Evolutionary conservation across 2,113 vertebrate genomes (phyloP).

Genomic region (Coreoperca whiteheadi): DNA sequence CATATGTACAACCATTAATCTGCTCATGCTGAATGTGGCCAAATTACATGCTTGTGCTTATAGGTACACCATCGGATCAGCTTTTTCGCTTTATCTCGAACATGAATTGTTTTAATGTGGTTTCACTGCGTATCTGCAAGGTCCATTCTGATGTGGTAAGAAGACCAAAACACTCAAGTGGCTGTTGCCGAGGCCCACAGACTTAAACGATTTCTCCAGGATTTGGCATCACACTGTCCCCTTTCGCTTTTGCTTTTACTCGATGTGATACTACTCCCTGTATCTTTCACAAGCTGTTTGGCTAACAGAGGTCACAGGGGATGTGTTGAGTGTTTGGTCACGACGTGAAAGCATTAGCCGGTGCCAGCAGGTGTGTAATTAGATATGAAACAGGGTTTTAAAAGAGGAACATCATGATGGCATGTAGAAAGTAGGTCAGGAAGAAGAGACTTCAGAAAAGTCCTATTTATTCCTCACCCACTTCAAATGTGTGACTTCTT

Average conservation of each 20-base stretch:
- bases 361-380: conserved; percentile 79
- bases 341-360: conserved; percentile 67
- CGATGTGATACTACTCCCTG: conserved; percentile 53
- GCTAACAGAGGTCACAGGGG: conserved; percentile 71
- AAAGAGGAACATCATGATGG: conserved; percentile 56
- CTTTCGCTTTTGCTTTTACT: conserved; percentile 49
- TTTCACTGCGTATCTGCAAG: conserved; percentile 15
- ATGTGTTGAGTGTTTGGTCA: conserved; percentile 68
- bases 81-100: conserved; percentile 1
- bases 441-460: conserved; percentile 62
- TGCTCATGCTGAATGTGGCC: conserved; percentile 44
- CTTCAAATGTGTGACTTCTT: conserved; percentile 66
- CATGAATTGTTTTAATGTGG: neutral
- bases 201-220: conserved; percentile 53
- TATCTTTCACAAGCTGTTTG: conserved; percentile 76
- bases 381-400: conserved; percentile 75
- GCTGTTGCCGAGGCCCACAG: conserved; percentile 22
- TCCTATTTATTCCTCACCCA: conserved; percentile 77
- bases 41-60: conserved; percentile 22
- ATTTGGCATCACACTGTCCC: conserved; percentile 21
- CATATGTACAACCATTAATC: conserved; percentile 49
- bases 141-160: conserved; percentile 36
- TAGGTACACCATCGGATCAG: conserved; percentile 8
- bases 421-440: conserved; percentile 72
- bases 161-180: conserved; percentile 42